Conservation (phyloP, 2,797 vertebrate genomes). For the Urosaurus nigricauda region DNA sequence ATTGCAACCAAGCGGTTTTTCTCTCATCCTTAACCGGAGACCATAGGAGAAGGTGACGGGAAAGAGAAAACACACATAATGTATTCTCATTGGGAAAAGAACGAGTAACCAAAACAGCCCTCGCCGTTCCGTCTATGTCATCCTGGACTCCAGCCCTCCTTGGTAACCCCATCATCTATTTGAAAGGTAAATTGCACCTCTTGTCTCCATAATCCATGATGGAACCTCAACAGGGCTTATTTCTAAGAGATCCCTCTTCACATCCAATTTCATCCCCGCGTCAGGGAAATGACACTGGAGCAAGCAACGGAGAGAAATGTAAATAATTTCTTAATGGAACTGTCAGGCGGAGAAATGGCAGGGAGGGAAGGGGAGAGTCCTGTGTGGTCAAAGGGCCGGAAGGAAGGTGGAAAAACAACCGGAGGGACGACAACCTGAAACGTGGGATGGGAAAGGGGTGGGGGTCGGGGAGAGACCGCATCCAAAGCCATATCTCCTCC, state of each 20-base stretch:
- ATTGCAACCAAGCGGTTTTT: too few species aligned
- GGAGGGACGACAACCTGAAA: not conserved
- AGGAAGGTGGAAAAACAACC: not conserved
- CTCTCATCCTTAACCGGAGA: not conserved
- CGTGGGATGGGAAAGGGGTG: too few species aligned
- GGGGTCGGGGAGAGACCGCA: too few species aligned
- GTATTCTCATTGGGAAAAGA: not conserved
- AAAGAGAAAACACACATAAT: not conserved
- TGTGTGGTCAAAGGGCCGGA: not conserved
- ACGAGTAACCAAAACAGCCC: not conserved
- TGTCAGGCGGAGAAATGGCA: not conserved
- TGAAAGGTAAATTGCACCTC: not conserved
- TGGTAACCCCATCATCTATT: not conserved
- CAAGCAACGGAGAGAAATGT: slow-evolving; percentile 41
- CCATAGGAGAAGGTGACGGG: not conserved
- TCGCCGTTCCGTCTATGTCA: too few species aligned
- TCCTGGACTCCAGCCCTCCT: not conserved
- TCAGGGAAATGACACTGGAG: slow-evolving; percentile 40
- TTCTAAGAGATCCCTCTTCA: slow-evolving; percentile 59
- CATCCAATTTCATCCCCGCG: slow-evolving; percentile 54
- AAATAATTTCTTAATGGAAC: slow-evolving; percentile 53
- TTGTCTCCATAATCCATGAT: not conserved
- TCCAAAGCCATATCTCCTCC: not conserved
- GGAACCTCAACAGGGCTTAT: slow-evolving; percentile 38
- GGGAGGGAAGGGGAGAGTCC: not conserved